These are phyloP conservation scores for Vicugna pacos DNA, from an alignment of 2,113 vertebrate species.

Conservation along the genomic window DNA sequence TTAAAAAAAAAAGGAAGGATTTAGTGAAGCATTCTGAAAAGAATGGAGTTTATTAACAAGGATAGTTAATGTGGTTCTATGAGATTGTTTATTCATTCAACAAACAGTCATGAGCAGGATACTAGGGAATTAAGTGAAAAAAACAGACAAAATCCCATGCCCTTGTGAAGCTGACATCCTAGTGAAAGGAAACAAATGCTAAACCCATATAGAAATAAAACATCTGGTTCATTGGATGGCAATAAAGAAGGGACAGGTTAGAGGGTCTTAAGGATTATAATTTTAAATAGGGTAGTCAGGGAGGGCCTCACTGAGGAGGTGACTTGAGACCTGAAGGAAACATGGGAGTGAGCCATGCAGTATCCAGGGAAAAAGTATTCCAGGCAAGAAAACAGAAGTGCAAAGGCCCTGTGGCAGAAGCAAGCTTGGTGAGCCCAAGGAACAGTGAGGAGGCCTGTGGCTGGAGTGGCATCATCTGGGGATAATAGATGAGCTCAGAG, in stretches of 20 bases:
- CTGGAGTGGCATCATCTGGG: neutral
- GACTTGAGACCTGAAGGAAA: neutral
- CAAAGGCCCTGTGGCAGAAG: neutral
- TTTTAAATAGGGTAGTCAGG: neutral
- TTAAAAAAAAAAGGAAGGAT: neutral
- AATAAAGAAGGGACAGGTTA: neutral
- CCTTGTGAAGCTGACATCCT: neutral
- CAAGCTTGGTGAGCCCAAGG: neutral
- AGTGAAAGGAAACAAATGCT: neutral
- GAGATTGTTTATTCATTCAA: neutral
- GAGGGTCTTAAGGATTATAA: neutral
- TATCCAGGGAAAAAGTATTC: neutral
- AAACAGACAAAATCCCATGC: neutral
- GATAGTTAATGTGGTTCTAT: neutral
- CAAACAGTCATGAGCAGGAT: neutral
- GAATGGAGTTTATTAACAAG: neutral
- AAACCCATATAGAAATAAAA: neutral
- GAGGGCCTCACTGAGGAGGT: neutral
- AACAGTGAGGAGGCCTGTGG: neutral
- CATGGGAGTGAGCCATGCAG: neutral
- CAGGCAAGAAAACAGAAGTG: neutral
- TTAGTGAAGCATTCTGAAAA: neutral
- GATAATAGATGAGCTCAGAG: neutral
- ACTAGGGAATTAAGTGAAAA: neutral
- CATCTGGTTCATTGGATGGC: too few relatives aligned